Evolutionary conservation across 2,797 vertebrate species (phyloP), one percentile per base, ranked within the genome.

Genomic region (Sebastes diaconus): DNA sequence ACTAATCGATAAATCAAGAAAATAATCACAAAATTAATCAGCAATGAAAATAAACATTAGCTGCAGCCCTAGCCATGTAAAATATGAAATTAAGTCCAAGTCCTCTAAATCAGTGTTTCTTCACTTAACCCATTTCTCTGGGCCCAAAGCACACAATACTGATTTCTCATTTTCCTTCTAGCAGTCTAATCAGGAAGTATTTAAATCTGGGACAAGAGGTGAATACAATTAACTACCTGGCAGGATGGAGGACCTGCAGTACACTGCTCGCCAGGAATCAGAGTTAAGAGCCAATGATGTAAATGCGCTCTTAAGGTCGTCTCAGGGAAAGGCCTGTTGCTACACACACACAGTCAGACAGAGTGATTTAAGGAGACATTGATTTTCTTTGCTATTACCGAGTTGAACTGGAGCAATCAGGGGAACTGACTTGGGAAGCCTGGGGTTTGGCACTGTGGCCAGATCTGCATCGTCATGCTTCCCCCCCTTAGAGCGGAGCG

Each of bases 381-480:
- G 80, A 93, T 90, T 85, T 81, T 81, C 86, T 81, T 84, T 80
- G 67, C 80, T 79, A 82, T 84, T 87, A 86, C 22, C 10, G 64
- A 79, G 75, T 68, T 71, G 54, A 92, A 90, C 77, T 75, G 81
- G 27, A 85, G 80, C 73, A 79, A 89, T 79, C 71, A 76, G 83
- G 83, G 73, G 59, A 80, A 71, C 64, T 70, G 84, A 75, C 85
- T 79, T 68, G 39, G 81, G 84, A 82, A 80, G 68, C 78, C 70
- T 81, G 77, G 78, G 84, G 79, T 91, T 93, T 93, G 91, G 93
- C 80, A 72, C 83, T 70, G 75, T 39, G 77, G 84, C 83, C 87
- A 86, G 78, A 89, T 87, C 79, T 70, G 77, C 75, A 66, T 86
- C 73, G 65, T 81, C 86, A 76, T 77, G 65, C 86, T 75, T 32